These are phyloP conservation scores for Ispidina lecontei DNA, from an alignment of 2,797 vertebrate genomes.

Conservation along the genomic window DNA sequence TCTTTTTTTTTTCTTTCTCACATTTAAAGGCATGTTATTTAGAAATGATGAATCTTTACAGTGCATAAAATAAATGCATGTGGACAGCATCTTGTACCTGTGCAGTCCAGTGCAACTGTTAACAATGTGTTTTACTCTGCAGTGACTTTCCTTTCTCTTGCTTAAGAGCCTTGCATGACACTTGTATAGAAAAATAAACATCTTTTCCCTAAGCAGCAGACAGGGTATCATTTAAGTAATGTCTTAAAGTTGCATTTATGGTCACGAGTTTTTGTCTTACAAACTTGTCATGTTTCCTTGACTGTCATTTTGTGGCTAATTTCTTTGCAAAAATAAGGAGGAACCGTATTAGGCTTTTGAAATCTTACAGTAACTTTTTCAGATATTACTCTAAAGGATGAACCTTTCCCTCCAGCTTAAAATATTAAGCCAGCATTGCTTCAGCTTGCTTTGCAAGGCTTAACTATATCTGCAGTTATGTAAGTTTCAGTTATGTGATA, in stretches of 20 bases:
- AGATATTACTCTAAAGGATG: constrained; percentile 40
- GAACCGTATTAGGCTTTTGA: constrained; percentile 14
- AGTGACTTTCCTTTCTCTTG: not conserved
- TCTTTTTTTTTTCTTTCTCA: not conserved
- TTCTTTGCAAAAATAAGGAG: not conserved
- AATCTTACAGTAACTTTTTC: constrained; percentile 23
- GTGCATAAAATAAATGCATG: not conserved
- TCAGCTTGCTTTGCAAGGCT: constrained; percentile 63
- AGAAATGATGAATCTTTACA: not conserved
- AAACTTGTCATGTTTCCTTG: not conserved
- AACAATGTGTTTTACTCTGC: not conserved
- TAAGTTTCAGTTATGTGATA: constrained; percentile 63
- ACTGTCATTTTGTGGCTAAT: constrained; percentile 1
- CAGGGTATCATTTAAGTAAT: not conserved
- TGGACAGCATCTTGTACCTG: not conserved
- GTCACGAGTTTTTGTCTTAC: not conserved
- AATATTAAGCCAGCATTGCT: constrained; percentile 56
- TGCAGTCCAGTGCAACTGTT: not conserved
- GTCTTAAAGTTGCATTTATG: constrained; percentile 7
- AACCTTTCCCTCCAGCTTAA: constrained; percentile 54
- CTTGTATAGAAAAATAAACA: not conserved
- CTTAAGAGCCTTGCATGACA: constrained; percentile 24
- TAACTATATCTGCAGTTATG: constrained; percentile 61
- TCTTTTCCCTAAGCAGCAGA: not conserved
- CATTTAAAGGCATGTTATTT: not conserved